Evolutionary conservation across 2,888 invertebrate genomes (phyloP).

Genomic region (Plagiodera versicolora): DNA sequence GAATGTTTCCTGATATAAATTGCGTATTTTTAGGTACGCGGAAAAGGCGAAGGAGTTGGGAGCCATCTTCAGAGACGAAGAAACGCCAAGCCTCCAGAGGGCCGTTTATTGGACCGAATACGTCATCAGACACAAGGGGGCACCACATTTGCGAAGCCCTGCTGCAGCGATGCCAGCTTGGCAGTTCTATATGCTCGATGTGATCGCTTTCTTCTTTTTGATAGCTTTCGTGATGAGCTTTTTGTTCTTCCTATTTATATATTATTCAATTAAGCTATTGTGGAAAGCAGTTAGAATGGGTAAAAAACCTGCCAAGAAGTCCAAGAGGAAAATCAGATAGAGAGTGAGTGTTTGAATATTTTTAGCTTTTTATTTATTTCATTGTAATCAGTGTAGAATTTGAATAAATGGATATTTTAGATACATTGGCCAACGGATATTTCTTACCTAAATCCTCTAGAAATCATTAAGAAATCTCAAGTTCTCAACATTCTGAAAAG

Average conservation of each 20-base stretch:
- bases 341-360: too few species aligned
- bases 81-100: slow-evolving; percentile 31
- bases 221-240: slow-evolving; percentile 13
- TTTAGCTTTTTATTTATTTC: too few species aligned
- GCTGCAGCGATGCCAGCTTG: slow-evolving; percentile 33
- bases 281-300: not conserved
- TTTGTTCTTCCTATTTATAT: too few species aligned
- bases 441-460: too few species aligned
- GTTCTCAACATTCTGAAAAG: too few species aligned
- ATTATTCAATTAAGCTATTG: too few species aligned
- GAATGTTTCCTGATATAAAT: not conserved
- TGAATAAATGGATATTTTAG: too few species aligned
- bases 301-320: not conserved
- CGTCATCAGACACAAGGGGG: slow-evolving; percentile 37
- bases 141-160: slow-evolving; percentile 34
- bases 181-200: slow-evolving; percentile 34
- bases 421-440: too few species aligned
- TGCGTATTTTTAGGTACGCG: slow-evolving; percentile 27
- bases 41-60: slow-evolving; percentile 30
- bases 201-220: slow-evolving; percentile 18
- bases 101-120: slow-evolving; percentile 41
- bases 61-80: slow-evolving; percentile 32
- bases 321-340: slow-evolving; percentile 4
- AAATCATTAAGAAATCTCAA: too few species aligned
- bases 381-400: too few species aligned